Evolutionary conservation across 2,113 vertebrate genomes (phyloP).

Genomic region (Carassius auratus): DNA sequence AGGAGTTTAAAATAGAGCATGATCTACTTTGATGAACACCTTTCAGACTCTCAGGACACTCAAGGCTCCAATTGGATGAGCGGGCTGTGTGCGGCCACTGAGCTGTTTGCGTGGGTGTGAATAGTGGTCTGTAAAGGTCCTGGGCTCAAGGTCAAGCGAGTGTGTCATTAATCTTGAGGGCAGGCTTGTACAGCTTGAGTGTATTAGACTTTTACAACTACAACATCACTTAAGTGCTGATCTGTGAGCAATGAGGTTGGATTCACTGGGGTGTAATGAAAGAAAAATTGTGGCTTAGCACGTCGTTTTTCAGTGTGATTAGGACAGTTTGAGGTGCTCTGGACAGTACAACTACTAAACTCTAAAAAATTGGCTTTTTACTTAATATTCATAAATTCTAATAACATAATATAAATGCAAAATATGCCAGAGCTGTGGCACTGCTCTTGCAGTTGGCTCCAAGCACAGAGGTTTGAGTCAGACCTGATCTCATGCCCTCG

Average conservation of each 20-base stretch:
- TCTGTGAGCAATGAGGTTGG: background rate
- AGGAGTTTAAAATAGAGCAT: constrained; percentile 32
- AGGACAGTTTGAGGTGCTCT: background rate
- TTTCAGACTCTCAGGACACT: background rate
- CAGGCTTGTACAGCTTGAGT: constrained; percentile 10
- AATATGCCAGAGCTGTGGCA: background rate
- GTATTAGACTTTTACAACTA: constrained; percentile 20
- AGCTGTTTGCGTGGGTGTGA: constrained; percentile 10
- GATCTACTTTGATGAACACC: constrained; percentile 30
- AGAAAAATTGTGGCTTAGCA: background rate
- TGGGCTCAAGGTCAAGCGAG: constrained; percentile 22
- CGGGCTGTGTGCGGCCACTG: background rate
- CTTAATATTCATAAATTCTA: background rate
- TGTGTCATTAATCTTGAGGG: constrained; percentile 16
- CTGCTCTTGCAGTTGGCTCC: background rate
- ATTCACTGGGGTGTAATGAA: background rate
- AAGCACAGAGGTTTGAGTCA: background rate
- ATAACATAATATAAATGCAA: background rate
- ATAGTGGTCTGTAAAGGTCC: constrained; percentile 12
- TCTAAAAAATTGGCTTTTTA: background rate
- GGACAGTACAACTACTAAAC: background rate
- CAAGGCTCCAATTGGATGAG: constrained; percentile 22
- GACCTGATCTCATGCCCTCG: background rate
- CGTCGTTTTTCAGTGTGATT: background rate
- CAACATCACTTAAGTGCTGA: constrained; percentile 20